Base-by-base conservation (phyloP, 1,140 invertebrate genomes). In the Formica selysi region DNA sequence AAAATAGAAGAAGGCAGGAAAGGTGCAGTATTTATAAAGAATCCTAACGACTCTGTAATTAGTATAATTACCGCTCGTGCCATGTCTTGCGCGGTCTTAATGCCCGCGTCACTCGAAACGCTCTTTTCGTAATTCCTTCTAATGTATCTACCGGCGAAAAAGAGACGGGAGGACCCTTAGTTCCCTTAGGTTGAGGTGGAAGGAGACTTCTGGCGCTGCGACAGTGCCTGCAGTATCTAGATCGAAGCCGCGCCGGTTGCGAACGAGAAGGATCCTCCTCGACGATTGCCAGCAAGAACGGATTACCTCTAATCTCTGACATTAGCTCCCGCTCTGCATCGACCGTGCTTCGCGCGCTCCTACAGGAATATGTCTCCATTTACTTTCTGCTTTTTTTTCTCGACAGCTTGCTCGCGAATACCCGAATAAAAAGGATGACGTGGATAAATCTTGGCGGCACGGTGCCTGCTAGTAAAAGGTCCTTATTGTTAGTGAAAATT, bases 231-330 rank as follows among this genome's bases (percentile, higher is more conserved):
- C 86, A 68, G 73, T 90, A 90, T 90, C 89, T 90, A 88, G 89
- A 90, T 90, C 86, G 89, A 90, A 90, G 64, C 74, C 73, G 62
- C 29, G 26, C 78, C 41, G 32, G 36, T 67, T 79, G 73, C 22
- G 80, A 90, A 80, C 68, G 83, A 59, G 16, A 41, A 68, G 84
- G 68, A 84, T 90, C 86, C 73, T 88, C 38, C 62, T 85, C 89
- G 78, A 71, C 86, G 89, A 90, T 91, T 86, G 86, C 87, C 81
- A 90, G 73, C 81, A 64, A 88, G 78, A 88, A 91, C 83, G 87
- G 87, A 91, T 91, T 90, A 91, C 89, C 79, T 86, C 89, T 91
- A 89, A 90, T 91, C 89, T 90, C 89, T 90, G 89, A 90, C 86
- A 90, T 90, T 90, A 90, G 83, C 86, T 86, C 73, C 73, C 86